Evolutionary conservation across 1,140 invertebrate species (phyloP).

Genomic region (Aphelinus atriplicis): DNA sequence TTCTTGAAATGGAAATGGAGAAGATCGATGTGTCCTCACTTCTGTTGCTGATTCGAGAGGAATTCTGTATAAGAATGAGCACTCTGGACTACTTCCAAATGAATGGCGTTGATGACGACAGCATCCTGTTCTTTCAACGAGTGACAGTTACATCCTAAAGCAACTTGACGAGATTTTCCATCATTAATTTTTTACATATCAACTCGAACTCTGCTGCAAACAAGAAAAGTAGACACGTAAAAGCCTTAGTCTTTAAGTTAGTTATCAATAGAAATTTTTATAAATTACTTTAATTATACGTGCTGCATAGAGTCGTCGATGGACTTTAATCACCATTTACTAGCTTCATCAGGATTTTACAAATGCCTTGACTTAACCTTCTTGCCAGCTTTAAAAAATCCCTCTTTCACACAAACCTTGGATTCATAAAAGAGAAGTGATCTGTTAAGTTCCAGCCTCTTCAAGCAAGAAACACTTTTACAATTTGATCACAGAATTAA

Average conservation of each 20-base stretch:
- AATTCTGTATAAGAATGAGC: constrained; percentile 17
- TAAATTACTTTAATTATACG: constrained; percentile 61
- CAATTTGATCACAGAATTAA: constrained; percentile 27
- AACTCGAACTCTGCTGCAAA: constrained; percentile 32
- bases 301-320: constrained; percentile 62
- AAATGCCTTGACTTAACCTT: constrained; percentile 37
- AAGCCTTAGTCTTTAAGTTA: constrained; percentile 63
- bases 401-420: constrained; percentile 35
- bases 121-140: constrained; percentile 18
- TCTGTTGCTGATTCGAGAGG: constrained; percentile 30
- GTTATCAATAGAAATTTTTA: constrained; percentile 60
- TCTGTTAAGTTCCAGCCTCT: constrained; percentile 33
- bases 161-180: constrained; percentile 28
- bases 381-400: constrained; percentile 37
- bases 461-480: constrained; percentile 23
- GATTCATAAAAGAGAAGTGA: constrained; percentile 32
- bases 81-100: constrained; percentile 25
- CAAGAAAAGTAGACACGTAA: constrained; percentile 40
- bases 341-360: constrained; percentile 35
- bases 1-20: constrained; percentile 5
- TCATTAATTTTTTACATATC: constrained; percentile 29
- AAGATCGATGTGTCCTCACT: constrained; percentile 27
- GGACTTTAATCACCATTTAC: constrained; percentile 49
- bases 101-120: constrained; percentile 28
- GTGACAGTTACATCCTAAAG: constrained; percentile 6